phyloP scores from a whole-genome alignment of 2,888 invertebrate species.

The Eilema sororculum region DNA sequence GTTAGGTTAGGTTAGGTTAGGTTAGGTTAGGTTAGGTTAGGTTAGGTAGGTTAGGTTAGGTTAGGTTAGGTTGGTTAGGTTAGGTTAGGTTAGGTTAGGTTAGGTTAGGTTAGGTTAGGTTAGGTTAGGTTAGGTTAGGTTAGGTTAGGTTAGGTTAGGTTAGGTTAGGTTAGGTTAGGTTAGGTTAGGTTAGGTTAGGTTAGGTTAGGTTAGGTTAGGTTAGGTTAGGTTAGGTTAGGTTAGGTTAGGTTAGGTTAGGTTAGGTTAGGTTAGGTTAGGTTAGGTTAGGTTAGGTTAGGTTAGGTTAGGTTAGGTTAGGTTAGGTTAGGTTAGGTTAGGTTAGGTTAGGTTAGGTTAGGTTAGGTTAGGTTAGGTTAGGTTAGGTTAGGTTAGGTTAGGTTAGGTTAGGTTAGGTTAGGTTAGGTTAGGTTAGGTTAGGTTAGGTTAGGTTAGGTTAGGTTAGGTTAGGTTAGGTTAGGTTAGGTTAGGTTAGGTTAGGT shows the following conservation, averaged over 20 bases:
- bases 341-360: conserved; percentile 11
- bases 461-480: no score
- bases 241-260: conserved; percentile 3
- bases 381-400: conserved; percentile 11
- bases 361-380: conserved; percentile 10
- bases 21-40: no score
- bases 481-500: no score
- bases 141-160: conserved; percentile 2
- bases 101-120: conserved; percentile 3
- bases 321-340: conserved; percentile 13
- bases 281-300: conserved; percentile 9
- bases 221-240: conserved; percentile 9
- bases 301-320: conserved; percentile 9
- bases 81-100: conserved; percentile 1
- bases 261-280: conserved; percentile 1
- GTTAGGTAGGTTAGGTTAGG: no score
- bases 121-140: conserved; percentile 4
- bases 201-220: conserved; percentile 10
- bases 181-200: conserved; percentile 3
- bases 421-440: conserved; percentile 2
- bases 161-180: conserved; percentile 7
- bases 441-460: no score
- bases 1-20: no score
- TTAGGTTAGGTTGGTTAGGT: not conserved
- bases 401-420: conserved; percentile 10